These are phyloP conservation scores for Dilophus febrilis DNA, from an alignment of 2,888 invertebrate species.

Conservation along the genomic window DNA sequence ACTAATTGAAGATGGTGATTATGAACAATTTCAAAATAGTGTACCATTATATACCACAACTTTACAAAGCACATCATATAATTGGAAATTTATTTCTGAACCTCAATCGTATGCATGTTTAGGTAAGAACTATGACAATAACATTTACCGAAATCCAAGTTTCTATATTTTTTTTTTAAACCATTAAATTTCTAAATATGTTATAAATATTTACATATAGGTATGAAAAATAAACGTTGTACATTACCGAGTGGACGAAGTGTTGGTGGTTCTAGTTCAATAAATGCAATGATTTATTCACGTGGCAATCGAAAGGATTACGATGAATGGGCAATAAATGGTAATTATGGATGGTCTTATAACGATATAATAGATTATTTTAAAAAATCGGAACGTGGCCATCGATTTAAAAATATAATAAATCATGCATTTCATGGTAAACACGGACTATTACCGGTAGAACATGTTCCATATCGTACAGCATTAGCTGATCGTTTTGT, in stretches of 20 bases:
- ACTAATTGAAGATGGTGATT: constrained; percentile 52
- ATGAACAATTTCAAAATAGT: constrained; percentile 25
- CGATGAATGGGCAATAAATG: constrained; percentile 46
- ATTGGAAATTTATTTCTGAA: constrained; percentile 54
- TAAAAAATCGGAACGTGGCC: constrained; percentile 39
- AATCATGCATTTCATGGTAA: constrained; percentile 20
- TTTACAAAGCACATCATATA: constrained; percentile 33
- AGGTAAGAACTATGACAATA: too few species aligned
- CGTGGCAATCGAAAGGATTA: constrained; percentile 55
- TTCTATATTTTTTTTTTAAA: too few species aligned
- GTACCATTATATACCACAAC: constrained; percentile 21
- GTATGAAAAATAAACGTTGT: constrained; percentile 34
- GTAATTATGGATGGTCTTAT: constrained; percentile 60
- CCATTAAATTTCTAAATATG: too few species aligned
- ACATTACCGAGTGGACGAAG: constrained; percentile 69
- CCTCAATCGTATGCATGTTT: constrained; percentile 42
- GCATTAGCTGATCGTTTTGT: constrained; percentile 32
- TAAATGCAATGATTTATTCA: constrained; percentile 70
- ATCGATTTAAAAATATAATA: constrained; percentile 32
- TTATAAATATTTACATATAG: constrained; percentile 15
- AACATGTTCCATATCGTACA: constrained; percentile 38
- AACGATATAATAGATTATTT: constrained; percentile 41
- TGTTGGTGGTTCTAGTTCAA: constrained; percentile 61
- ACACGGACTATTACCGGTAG: constrained; percentile 35
- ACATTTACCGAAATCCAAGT: too few species aligned